Conservation (phyloP, 2,113 vertebrate species). For the Heloderma charlesbogerti region DNA sequence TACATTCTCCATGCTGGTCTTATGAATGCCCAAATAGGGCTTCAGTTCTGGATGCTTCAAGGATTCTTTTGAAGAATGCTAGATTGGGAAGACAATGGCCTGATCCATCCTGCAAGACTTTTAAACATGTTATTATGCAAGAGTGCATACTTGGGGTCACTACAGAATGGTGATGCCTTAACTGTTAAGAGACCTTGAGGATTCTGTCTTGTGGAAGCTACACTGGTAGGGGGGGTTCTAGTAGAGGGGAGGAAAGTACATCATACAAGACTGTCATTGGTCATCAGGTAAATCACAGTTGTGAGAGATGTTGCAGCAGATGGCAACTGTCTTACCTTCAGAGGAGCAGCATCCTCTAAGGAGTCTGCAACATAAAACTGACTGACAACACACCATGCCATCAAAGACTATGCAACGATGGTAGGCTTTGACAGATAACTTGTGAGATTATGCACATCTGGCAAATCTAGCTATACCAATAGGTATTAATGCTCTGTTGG, state of each 20-base stretch:
- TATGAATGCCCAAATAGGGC: too few species aligned
- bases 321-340: background rate
- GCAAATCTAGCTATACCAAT: constrained; percentile 1
- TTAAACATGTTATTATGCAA: background rate
- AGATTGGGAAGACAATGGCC: background rate
- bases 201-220: background rate
- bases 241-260: background rate
- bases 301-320: background rate
- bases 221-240: background rate
- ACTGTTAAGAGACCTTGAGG: background rate
- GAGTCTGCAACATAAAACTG: background rate
- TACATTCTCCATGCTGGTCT: too few species aligned
- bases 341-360: background rate
- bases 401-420: constrained; percentile 1
- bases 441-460: background rate
- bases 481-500: constrained; percentile 10
- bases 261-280: background rate
- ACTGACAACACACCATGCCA: background rate
- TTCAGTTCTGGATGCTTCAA: background rate
- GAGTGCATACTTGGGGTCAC: background rate
- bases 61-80: background rate
- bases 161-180: background rate
- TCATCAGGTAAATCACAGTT: background rate
- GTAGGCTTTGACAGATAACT: constrained; percentile 20
- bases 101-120: background rate